These are phyloP conservation scores for Aselliscus stoliczkanus DNA, from an alignment of 2,797 vertebrate genomes.

Conservation along the genomic window DNA sequence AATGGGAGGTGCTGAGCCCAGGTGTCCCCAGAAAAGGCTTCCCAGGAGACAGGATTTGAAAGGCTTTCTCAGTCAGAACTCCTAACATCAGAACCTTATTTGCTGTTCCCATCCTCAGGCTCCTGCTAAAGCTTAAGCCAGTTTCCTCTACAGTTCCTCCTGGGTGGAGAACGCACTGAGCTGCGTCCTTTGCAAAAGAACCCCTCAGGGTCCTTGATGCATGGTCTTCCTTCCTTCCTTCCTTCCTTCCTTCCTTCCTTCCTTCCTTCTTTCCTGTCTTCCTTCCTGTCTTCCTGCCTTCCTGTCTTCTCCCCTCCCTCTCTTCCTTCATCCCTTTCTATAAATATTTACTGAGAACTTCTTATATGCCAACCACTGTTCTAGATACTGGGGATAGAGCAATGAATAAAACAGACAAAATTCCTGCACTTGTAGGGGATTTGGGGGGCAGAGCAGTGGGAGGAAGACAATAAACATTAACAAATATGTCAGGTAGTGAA, in stretches of 20 bases:
- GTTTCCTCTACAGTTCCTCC: background rate
- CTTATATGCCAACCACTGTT: background rate
- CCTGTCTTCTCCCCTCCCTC: background rate
- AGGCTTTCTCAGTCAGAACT: background rate
- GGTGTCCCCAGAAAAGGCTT: background rate
- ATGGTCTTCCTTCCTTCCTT: background rate
- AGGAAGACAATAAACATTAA: background rate
- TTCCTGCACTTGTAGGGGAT: background rate
- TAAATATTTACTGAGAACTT: background rate
- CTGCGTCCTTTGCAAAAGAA: background rate
- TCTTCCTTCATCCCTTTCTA: background rate
- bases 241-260: background rate
- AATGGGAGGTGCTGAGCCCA: background rate
- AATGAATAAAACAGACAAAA: background rate
- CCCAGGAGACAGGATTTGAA: background rate
- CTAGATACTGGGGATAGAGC: background rate
- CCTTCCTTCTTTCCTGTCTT: background rate
- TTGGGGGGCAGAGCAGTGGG: background rate
- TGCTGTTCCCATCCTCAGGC: background rate
- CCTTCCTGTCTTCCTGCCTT: too few species aligned
- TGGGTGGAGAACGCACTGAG: background rate
- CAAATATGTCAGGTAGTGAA: background rate
- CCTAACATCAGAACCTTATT: background rate
- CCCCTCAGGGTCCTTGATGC: background rate
- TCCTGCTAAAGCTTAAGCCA: background rate